Conservation (phyloP, 2,797 vertebrate genomes). For the Brachymystax lenok region DNA sequence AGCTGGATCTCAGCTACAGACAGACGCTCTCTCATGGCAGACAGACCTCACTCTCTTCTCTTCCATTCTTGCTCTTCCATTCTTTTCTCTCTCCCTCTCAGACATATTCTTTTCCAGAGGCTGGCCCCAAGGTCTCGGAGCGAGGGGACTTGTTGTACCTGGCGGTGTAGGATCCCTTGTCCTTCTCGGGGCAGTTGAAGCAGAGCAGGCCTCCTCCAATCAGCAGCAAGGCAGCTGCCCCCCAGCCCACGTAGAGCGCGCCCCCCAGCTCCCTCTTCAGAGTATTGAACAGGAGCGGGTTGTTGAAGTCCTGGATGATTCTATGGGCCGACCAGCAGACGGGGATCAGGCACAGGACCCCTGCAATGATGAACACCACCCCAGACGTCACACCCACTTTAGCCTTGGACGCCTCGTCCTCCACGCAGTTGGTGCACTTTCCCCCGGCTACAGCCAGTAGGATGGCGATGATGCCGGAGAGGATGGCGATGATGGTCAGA, state of each 20-base stretch:
- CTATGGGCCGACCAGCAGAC: constrained; percentile 88
- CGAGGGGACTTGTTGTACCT: constrained; percentile 79
- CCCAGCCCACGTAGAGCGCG: constrained; percentile 91
- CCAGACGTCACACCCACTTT: constrained; percentile 84
- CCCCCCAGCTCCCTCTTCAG: constrained; percentile 91
- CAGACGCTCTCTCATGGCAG: not conserved
- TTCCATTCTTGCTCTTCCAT: not conserved
- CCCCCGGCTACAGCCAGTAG: constrained; percentile 83
- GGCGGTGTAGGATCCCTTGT: constrained; percentile 73
- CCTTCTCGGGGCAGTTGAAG: constrained; percentile 79
- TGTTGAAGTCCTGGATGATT: constrained; percentile 90
- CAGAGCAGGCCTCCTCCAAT: constrained; percentile 76
- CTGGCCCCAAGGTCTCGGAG: constrained; percentile 66
- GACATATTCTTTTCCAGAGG: constrained; percentile 59
- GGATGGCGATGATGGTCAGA: constrained; percentile 80
- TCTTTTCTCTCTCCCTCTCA: constrained; percentile 22
- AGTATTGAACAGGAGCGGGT: constrained; percentile 71
- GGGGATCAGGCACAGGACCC: constrained; percentile 82
- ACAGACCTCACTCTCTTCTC: not conserved
- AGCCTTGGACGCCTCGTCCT: constrained; percentile 77
- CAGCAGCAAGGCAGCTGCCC: constrained; percentile 72
- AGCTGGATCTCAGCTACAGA: not conserved
- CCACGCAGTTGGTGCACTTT: constrained; percentile 93
- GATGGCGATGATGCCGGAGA: constrained; percentile 84
- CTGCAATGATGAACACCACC: constrained; percentile 78